Evolutionary conservation across 2,113 vertebrate species (phyloP), one percentile per base, ranked within the genome.

Genomic region (Cyanoliseus patagonus): DNA sequence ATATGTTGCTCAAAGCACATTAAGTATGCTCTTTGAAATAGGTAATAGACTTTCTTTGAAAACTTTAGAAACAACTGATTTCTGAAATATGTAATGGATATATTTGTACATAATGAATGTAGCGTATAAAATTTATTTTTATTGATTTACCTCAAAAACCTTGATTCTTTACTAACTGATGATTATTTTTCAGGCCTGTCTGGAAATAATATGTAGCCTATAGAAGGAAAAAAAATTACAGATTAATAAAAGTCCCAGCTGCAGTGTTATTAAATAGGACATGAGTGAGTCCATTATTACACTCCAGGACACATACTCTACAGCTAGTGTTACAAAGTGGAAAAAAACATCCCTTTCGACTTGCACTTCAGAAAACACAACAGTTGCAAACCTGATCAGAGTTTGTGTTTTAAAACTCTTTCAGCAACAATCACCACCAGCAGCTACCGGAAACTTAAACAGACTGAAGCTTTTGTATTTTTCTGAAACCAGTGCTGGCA

Each of bases 11-110:
- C 53, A 63, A 78, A 95, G 61, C n/a, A 91, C 1, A 7, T 80
- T 68, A 75, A 44, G 88, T 28, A 66, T 64, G 59, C 18, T 84
- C 69, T 80, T 95, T 95, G 73, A 86, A 96, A 67, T 53, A 88
- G 82, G 81, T 96, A 85, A 83, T 69, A 67, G 84, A 31, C 69
- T 81, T 91, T 86, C 90, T 92, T 77, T 94, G 69, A 79, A 96
- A 77, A 83, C 30, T 91, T 94, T 17, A 17, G 67, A 81, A 91
- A 91, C 24, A 46, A 91, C 86, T 94, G 83, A 69, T 90, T 87
- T 31, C 90, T 94, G 78, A 92, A 84, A 76, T 76, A 70, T 7
- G 13, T 57, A 49, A 63, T 14, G 23, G 12, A n/a, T 41, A 46
- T 12, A 30, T 46, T 69, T 28, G 27, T 22, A 49, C 23, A 19